A percentile compares a stretch with the other conserved stretches of the same genome.
phyloP scores from a whole-genome alignment of 2,113 vertebrate species.

The Synodontis membranacea region DNA sequence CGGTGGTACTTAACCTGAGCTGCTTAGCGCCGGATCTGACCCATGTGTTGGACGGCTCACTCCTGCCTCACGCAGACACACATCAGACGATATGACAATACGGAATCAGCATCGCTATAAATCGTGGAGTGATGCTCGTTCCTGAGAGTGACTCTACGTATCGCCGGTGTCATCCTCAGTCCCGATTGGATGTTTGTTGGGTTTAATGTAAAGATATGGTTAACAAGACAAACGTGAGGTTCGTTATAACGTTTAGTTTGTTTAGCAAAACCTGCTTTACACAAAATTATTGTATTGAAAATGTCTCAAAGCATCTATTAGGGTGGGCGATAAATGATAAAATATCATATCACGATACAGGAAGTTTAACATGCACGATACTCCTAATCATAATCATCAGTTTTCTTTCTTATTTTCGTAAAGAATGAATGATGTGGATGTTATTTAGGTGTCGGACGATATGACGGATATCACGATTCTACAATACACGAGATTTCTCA shows the following conservation, averaged over 20 bases:
- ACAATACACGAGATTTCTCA: too few relatives aligned
- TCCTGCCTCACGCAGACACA: slow-evolving; percentile 32
- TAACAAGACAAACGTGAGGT: too few relatives aligned
- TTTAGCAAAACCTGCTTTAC: neutral
- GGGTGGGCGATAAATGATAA: neutral
- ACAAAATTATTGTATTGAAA: too few relatives aligned
- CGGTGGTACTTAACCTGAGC: slow-evolving; percentile 69
- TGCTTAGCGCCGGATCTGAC: slow-evolving; percentile 68
- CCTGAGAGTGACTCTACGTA: neutral
- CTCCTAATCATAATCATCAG: too few relatives aligned
- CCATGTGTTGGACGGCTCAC: slow-evolving; percentile 65
- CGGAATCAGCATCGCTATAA: neutral
- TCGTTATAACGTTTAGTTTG: neutral
- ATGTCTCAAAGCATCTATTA: neutral
- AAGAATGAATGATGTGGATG: too few relatives aligned
- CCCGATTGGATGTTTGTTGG: neutral
- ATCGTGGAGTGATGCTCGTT: neutral
- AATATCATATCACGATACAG: neutral
- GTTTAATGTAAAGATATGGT: too few relatives aligned
- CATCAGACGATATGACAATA: neutral
- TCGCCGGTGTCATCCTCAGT: neutral
- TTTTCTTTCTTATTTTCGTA: too few relatives aligned
- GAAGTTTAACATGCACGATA: neutral
- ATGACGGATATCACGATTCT: too few relatives aligned
- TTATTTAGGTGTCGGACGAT: too few relatives aligned